phyloP scores from a whole-genome alignment of 2,797 vertebrate species.

The Bradypodion ventrale region DNA sequence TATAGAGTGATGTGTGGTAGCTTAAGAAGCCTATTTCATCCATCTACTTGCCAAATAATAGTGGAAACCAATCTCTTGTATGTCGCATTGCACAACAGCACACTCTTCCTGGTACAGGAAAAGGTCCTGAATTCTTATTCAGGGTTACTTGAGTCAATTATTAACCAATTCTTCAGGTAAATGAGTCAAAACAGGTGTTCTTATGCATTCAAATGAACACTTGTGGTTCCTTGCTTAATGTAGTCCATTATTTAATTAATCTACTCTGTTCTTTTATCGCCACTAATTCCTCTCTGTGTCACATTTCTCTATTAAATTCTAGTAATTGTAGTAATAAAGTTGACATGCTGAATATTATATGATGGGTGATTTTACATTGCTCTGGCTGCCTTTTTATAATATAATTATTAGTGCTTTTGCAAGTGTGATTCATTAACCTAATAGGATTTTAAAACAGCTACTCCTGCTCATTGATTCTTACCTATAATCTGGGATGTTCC shows the following conservation, averaged over 20 bases:
- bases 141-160: constrained; percentile 33
- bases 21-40: background rate
- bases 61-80: background rate
- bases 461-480: constrained; percentile 47
- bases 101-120: background rate
- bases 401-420: constrained; percentile 59
- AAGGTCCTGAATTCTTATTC: constrained; percentile 26
- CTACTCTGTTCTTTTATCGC: constrained; percentile 61
- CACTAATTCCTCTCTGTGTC: constrained; percentile 55
- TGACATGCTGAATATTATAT: constrained; percentile 52
- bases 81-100: background rate
- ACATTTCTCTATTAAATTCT: constrained; percentile 64
- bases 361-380: constrained; percentile 62
- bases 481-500: constrained; percentile 38
- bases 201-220: constrained; percentile 49
- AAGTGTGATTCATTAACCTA: constrained; percentile 63
- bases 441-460: constrained; percentile 60
- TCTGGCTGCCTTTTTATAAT: constrained; percentile 59
- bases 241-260: constrained; percentile 37
- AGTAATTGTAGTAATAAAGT: constrained; percentile 59
- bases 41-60: background rate
- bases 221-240: constrained; percentile 45
- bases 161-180: constrained; percentile 31
- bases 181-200: constrained; percentile 46
- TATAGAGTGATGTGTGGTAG: background rate